Evolutionary conservation across 2,888 invertebrate genomes (phyloP).

Genomic region (Kuschelorhynchus macadamiae): DNA sequence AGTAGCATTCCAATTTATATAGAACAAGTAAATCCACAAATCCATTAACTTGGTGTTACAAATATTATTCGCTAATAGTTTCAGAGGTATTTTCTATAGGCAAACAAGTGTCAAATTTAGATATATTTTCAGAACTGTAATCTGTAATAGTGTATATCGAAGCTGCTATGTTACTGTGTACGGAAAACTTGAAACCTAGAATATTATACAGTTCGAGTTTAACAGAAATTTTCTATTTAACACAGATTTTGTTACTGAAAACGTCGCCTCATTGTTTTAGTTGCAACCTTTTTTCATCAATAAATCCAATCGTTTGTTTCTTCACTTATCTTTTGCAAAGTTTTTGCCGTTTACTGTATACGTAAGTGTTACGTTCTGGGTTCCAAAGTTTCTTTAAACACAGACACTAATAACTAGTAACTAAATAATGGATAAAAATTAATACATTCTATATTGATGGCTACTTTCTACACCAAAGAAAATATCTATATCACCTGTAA

Average conservation of each 20-base stretch:
- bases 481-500: conserved; percentile 67
- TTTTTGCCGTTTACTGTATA: too few relatives aligned
- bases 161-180: conserved; percentile 27
- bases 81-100: conserved; percentile 48
- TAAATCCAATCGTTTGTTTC: too few relatives aligned
- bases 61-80: conserved; percentile 42
- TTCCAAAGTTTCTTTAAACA: conserved; percentile 23
- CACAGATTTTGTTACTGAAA: too few relatives aligned
- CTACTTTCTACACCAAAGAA: conserved; percentile 68
- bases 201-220: too few relatives aligned
- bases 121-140: conserved; percentile 49
- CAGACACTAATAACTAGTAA: conserved; percentile 49
- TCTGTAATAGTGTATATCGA: conserved; percentile 32
- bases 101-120: conserved; percentile 58
- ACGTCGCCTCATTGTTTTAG: too few relatives aligned
- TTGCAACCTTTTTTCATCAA: too few relatives aligned
- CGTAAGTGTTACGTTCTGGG: conserved; percentile 25
- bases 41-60: conserved; percentile 34
- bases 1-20: conserved; percentile 56
- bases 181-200: conserved; percentile 27
- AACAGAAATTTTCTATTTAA: too few relatives aligned
- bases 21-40: conserved; percentile 34
- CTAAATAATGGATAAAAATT: conserved; percentile 43
- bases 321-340: too few relatives aligned
- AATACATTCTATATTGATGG: conserved; percentile 59